Evolutionary conservation across 2,797 vertebrate species (phyloP), one percentile per base, ranked within the genome.

Genomic region (Arnoldichthys spilopterus): DNA sequence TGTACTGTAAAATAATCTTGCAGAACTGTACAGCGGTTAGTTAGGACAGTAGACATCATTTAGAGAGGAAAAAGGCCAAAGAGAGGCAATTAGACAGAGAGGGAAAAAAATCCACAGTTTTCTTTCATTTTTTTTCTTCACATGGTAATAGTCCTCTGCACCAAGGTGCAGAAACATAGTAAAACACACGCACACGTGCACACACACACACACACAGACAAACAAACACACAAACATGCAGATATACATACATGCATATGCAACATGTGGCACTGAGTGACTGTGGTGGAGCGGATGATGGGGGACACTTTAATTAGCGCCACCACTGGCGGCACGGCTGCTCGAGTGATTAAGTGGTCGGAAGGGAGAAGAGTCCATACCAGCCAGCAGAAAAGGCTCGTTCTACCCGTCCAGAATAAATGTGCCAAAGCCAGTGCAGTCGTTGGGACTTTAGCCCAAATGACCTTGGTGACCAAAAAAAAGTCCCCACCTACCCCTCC

Each of bases 71-170:
- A 81, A 86, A 76, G 83, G 87, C 86, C 86, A 88, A 87, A 88
- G 86, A 91, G 86, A 91, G 86, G 87, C 87, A 85, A 87, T 79
- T 80, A 87, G 76, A 91, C 72, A 82, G 26, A 80, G n/a, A 56
- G 56, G 28, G 13, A 90, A 84, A 81, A 85, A 92, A 89, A 91
- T 93, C 94, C 94, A 95, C 93, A 94, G 93, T 92, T 93, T 93
- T 91, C 88, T 82, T 81, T 78, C 74, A 24, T 74, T 74, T 73
- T 81, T 83, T 79, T 82, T 90, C 90, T 88, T 85, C 87, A 89
- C 86, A 87, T 80, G 85, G 79, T 79, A 86, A 86, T 64, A 75
- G 74, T 74, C 82, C 72, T 68, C 78, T 63, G 66, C 78, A 82
- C 69, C 72, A 40, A 62, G 26, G 78, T 75, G 70, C 73, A 81